A percentile compares a stretch with the other conserved stretches of the same genome.
phyloP scores from a whole-genome alignment of 2,797 vertebrate genomes.

The Zenarchopterus dispar region DNA sequence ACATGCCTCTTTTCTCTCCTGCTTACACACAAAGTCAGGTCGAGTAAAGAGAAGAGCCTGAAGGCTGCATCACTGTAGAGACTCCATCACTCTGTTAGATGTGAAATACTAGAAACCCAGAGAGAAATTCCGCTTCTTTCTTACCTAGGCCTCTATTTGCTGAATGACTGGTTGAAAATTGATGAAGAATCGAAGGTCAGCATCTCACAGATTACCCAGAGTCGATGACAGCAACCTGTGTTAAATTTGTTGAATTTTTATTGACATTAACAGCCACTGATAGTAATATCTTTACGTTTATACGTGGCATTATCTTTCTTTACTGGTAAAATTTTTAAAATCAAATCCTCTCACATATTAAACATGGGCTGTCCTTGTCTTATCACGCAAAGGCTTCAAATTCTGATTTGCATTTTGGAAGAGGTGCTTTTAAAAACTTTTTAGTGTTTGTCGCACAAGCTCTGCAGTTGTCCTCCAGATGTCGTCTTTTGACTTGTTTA shows the following conservation, averaged over 20 bases:
- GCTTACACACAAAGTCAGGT: conserved; percentile 53
- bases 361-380: no score
- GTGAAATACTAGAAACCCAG: conserved; percentile 57
- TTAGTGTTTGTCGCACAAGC: no score
- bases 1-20: conserved; percentile 34
- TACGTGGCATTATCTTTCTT: neutral
- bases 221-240: conserved; percentile 55
- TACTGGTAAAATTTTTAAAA: no score
- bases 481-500: no score
- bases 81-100: conserved; percentile 59
- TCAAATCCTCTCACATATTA: no score
- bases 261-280: conserved; percentile 29
- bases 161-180: conserved; percentile 71
- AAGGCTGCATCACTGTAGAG: conserved; percentile 60
- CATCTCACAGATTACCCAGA: conserved; percentile 73
- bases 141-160: conserved; percentile 79
- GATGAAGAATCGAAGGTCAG: conserved; percentile 69
- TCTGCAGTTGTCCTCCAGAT: no score
- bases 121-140: conserved; percentile 56
- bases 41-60: conserved; percentile 60
- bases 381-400: no score
- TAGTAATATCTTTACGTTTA: conserved; percentile 6
- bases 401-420: no score
- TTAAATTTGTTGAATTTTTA: conserved; percentile 51
- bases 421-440: no score